Conservation (phyloP, 1,140 invertebrate genomes). For the Odontomachus brunneus region DNA sequence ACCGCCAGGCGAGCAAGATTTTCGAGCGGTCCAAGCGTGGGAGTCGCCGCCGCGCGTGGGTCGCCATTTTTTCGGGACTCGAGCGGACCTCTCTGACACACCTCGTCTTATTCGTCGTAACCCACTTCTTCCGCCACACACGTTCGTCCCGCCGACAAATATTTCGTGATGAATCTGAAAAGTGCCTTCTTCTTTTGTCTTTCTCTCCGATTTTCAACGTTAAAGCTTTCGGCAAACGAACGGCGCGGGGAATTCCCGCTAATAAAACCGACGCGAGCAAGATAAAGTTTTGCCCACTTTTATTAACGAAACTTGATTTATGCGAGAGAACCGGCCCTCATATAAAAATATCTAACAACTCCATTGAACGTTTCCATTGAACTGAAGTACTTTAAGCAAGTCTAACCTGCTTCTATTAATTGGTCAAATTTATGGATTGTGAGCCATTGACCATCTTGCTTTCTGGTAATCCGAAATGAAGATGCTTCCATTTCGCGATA, state of each 20-base stretch:
- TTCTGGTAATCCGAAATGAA: neutral
- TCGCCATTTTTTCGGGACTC: constrained; percentile 57
- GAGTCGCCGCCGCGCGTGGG: constrained; percentile 36
- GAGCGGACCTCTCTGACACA: neutral
- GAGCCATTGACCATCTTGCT: neutral
- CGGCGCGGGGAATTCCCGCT: neutral
- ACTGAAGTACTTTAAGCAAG: neutral
- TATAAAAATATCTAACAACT: neutral
- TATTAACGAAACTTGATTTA: neutral
- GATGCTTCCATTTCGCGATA: neutral
- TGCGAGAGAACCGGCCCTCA: neutral
- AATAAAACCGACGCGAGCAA: no score
- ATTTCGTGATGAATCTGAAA: no score
- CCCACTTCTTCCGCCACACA: neutral
- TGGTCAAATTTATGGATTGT: no score
- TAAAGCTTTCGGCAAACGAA: neutral
- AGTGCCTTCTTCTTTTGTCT: neutral
- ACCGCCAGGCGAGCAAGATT: neutral
- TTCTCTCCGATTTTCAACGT: neutral
- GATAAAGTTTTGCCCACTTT: no score
- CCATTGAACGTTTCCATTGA: neutral
- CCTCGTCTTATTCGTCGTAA: neutral
- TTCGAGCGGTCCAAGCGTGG: constrained; percentile 26
- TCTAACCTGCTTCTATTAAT: no score
- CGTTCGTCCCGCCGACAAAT: neutral